phyloP scores from a whole-genome alignment of 2,113 vertebrate genomes.

The Seriola rivoliana region DNA sequence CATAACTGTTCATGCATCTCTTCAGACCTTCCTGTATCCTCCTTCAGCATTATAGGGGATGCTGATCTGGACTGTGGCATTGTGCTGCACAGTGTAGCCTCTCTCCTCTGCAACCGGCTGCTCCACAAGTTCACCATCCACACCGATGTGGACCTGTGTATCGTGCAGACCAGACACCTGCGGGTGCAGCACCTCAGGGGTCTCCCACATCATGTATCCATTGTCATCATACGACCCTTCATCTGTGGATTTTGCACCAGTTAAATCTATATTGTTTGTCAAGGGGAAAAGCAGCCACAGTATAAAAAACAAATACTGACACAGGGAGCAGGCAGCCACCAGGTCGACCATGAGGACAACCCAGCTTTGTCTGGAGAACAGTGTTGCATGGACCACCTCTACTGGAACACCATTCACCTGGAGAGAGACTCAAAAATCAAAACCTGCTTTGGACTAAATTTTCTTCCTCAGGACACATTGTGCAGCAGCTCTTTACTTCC shows the following conservation, averaged over 20 bases:
- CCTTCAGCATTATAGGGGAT: slow-evolving; percentile 73
- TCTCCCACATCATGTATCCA: slow-evolving; percentile 62
- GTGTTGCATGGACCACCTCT: slow-evolving; percentile 69
- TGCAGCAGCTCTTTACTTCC: slow-evolving; percentile 49
- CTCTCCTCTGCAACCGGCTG: not conserved
- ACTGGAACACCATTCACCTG: slow-evolving; percentile 71
- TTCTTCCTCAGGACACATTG: too few species aligned
- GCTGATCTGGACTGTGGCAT: slow-evolving; percentile 31
- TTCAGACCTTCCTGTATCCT: slow-evolving; percentile 71
- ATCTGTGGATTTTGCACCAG: slow-evolving; percentile 49
- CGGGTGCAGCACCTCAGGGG: slow-evolving; percentile 55
- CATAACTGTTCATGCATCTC: too few species aligned
- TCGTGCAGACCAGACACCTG: slow-evolving; percentile 3
- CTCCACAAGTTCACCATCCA: slow-evolving; percentile 60
- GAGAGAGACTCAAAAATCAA: not conserved
- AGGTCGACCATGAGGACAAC: slow-evolving; percentile 71
- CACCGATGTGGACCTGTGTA: slow-evolving; percentile 30
- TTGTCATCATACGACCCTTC: slow-evolving; percentile 44
- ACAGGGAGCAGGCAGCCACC: slow-evolving; percentile 66
- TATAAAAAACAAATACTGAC: slow-evolving; percentile 43
- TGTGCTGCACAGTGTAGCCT: slow-evolving; percentile 44
- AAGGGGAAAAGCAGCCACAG: too few species aligned
- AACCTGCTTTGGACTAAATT: accelerated
- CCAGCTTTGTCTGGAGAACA: slow-evolving; percentile 76
- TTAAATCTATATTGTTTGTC: too few species aligned